Conservation (phyloP, 2,888 invertebrate genomes). For the Sphaerophoria rueppellii region DNA sequence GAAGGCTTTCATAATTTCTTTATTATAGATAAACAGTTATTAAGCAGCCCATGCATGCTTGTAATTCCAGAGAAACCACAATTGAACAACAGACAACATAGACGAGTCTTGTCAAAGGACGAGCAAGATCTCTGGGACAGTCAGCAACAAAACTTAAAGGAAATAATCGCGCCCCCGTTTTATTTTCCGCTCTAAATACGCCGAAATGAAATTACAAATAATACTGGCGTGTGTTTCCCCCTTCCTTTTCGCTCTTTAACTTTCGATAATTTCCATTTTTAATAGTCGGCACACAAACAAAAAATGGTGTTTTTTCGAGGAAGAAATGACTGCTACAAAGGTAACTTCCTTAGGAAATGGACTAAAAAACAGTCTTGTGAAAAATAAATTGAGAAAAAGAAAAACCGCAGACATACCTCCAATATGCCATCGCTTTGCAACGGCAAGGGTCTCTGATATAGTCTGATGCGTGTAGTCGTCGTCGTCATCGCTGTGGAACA, state of each 20-base stretch:
- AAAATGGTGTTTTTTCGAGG: conserved; percentile 12
- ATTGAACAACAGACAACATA: not conserved
- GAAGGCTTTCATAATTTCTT: not conserved
- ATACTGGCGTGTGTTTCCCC: conserved; percentile 3
- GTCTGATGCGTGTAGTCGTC: conserved; percentile 34
- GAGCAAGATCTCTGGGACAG: not conserved
- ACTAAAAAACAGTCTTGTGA: not conserved
- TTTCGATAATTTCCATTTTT: conserved; percentile 22
- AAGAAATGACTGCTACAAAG: not conserved
- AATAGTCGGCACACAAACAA: conserved; percentile 1
- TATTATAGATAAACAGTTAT: conserved; percentile 15
- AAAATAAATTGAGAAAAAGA: not conserved
- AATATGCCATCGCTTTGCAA: conserved; percentile 1
- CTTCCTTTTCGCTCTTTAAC: not conserved
- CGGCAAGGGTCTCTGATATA: conserved; percentile 29
- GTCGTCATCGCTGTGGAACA: conserved; percentile 23
- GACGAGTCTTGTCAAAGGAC: not conserved
- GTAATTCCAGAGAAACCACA: conserved; percentile 4
- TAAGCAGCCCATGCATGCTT: not conserved
- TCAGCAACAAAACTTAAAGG: not conserved
- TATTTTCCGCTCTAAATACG: conserved; percentile 66
- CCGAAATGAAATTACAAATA: conserved; percentile 25
- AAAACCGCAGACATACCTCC: conserved; percentile 62
- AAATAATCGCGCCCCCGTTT: not conserved
- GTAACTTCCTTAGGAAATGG: conserved; percentile 13